Evolutionary conservation across 2,113 vertebrate species (phyloP).

Genomic region (Tinamus guttatus): DNA sequence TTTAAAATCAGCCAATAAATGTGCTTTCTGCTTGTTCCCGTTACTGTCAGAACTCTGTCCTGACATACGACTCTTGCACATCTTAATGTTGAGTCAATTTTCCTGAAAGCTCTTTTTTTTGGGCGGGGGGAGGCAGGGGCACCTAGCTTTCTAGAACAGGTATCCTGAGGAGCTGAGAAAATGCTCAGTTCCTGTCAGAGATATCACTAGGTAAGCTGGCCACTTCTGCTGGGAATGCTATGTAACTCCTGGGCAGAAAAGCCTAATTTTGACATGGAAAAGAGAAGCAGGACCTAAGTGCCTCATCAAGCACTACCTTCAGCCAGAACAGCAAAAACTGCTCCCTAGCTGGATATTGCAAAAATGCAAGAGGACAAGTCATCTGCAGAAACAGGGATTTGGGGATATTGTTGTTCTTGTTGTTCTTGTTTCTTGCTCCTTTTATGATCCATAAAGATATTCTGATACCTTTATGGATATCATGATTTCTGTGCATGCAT

Average conservation of each 20-base stretch:
- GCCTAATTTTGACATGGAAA: not conserved
- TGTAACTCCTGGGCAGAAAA: not conserved
- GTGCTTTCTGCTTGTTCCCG: not conserved
- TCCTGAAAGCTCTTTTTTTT: not conserved
- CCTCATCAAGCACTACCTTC: not conserved
- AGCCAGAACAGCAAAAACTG: not conserved
- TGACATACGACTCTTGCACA: not conserved
- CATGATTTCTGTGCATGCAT: not conserved
- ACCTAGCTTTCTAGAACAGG: not conserved
- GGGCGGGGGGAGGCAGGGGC: not conserved
- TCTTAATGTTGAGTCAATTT: not conserved
- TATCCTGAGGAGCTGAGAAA: not conserved
- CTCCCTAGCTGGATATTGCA: not conserved
- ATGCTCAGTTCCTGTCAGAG: not conserved
- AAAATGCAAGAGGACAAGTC: not conserved
- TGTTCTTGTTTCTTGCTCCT: not conserved
- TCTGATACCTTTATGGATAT: too few relatives aligned
- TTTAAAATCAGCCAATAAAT: not conserved
- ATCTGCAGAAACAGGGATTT: not conserved
- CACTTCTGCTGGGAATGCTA: not conserved
- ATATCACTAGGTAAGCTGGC: not conserved
- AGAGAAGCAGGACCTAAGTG: not conserved
- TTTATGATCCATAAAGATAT: not conserved
- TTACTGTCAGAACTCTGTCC: not conserved
- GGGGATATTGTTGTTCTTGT: not conserved